Conservation (phyloP, 2,888 invertebrate species). For the Glyphotaelius pellucidus region DNA sequence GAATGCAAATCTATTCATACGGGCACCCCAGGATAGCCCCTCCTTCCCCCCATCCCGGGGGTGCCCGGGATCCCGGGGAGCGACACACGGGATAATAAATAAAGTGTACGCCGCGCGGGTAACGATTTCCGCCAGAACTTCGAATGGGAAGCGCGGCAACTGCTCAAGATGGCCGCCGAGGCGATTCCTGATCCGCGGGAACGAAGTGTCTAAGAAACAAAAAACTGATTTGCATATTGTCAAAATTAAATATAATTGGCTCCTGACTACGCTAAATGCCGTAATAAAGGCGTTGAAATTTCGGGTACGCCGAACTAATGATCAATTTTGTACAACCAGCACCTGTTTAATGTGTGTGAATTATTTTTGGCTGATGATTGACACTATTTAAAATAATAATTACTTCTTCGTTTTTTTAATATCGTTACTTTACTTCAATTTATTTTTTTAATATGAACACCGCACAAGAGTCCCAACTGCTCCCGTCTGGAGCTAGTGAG, state of each 20-base stretch:
- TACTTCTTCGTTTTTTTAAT: neutral
- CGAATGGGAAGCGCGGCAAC: slow-evolving; percentile 29
- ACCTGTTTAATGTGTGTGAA: neutral
- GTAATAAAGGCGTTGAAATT: neutral
- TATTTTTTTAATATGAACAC: neutral
- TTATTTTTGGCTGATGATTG: neutral
- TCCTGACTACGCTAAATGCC: neutral
- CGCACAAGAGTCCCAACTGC: no score
- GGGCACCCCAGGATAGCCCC: slow-evolving; percentile 13
- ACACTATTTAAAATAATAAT: neutral
- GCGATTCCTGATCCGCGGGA: slow-evolving; percentile 16
- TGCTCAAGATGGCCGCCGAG: slow-evolving; percentile 36
- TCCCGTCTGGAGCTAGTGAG: no score
- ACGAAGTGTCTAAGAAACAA: neutral
- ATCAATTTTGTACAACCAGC: neutral
- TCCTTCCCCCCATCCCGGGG: neutral
- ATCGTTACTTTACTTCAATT: neutral
- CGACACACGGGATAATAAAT: slow-evolving; percentile 36
- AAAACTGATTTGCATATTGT: neutral
- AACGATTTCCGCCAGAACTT: slow-evolving; percentile 34
- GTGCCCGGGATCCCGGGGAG: slow-evolving; percentile 1
- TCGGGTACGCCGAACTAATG: neutral
- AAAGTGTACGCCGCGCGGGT: slow-evolving; percentile 19
- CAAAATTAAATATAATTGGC: slow-evolving; percentile 27
- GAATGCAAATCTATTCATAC: slow-evolving; percentile 63